Conservation (phyloP, 1,140 invertebrate genomes). For the Lepidurus couesii region DNA sequence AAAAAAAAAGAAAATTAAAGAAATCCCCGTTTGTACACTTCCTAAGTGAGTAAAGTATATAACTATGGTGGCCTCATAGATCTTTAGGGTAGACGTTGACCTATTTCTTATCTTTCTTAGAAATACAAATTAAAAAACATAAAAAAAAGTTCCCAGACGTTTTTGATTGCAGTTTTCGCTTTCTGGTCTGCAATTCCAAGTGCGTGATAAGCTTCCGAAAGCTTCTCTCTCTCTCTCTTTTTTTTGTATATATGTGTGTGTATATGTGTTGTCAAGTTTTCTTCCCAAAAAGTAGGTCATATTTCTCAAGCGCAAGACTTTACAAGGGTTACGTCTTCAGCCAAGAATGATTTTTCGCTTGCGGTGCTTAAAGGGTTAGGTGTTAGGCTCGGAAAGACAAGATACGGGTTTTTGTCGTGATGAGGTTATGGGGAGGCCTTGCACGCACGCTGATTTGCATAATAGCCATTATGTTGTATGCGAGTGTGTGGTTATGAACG, state of each 20-base stretch:
- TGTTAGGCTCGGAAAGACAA: background rate
- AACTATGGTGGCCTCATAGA: too few relatives aligned
- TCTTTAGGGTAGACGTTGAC: background rate
- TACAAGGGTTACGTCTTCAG: background rate
- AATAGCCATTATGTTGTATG: background rate
- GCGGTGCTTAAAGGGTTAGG: background rate
- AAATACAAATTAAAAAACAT: background rate
- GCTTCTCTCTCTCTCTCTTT: background rate
- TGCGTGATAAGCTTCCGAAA: background rate
- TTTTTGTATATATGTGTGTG: too few relatives aligned
- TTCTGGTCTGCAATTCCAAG: slow-evolving; percentile 14
- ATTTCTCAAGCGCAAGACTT: background rate
- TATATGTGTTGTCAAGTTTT: background rate
- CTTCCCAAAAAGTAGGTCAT: background rate
- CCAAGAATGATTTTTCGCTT: too few relatives aligned
- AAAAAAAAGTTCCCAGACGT: background rate
- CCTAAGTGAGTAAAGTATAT: too few relatives aligned
- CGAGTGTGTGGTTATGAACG: background rate
- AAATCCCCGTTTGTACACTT: too few relatives aligned
- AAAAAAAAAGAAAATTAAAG: too few relatives aligned
- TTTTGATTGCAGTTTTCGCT: background rate
- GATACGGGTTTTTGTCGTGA: background rate
- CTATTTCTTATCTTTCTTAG: background rate
- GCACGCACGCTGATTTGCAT: slow-evolving; percentile 18
- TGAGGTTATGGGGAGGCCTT: slow-evolving; percentile 9